Percentiles rank a stretch among this genome's conserved stretches.
Conservation (phyloP, 2,888 invertebrate species). For the Rhimphoctona megacephalus region DNA sequence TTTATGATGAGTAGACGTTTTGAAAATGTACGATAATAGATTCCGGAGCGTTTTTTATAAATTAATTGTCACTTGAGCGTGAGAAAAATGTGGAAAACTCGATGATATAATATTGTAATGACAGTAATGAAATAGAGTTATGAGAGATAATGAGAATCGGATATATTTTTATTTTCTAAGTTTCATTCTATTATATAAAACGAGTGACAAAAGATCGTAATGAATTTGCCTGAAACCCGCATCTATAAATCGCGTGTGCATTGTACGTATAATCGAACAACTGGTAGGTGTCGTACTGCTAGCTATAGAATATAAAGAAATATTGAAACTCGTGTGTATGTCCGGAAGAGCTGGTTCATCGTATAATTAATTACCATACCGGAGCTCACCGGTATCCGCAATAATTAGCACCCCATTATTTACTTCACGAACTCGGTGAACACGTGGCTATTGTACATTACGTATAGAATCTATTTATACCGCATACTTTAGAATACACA, state of each 20-base stretch:
- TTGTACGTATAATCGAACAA: constrained; percentile 38
- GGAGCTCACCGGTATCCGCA: constrained; percentile 60
- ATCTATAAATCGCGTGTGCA: constrained; percentile 16
- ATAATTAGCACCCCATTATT: constrained; percentile 72
- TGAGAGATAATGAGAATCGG: not conserved
- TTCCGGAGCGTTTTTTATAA: not conserved
- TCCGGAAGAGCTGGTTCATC: constrained; percentile 50
- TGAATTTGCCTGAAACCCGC: not conserved
- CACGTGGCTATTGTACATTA: constrained; percentile 33
- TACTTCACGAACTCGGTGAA: constrained; percentile 54
- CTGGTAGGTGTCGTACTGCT: constrained; percentile 55
- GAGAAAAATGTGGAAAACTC: not conserved
- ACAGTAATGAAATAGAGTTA: not conserved
- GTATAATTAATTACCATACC: constrained; percentile 67
- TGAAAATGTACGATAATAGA: not conserved
- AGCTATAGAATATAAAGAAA: constrained; percentile 52
- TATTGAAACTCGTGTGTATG: constrained; percentile 56
- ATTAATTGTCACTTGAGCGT: not conserved
- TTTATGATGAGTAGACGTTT: not conserved
- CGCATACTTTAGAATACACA: not conserved
- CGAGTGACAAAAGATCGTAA: not conserved
- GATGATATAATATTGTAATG: not conserved
- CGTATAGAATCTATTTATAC: not conserved
- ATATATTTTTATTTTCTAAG: not conserved
- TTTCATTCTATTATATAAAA: constrained; percentile 5